Evolutionary conservation across 2,113 vertebrate genomes (phyloP).

Genomic region (Camelus dromedarius): DNA sequence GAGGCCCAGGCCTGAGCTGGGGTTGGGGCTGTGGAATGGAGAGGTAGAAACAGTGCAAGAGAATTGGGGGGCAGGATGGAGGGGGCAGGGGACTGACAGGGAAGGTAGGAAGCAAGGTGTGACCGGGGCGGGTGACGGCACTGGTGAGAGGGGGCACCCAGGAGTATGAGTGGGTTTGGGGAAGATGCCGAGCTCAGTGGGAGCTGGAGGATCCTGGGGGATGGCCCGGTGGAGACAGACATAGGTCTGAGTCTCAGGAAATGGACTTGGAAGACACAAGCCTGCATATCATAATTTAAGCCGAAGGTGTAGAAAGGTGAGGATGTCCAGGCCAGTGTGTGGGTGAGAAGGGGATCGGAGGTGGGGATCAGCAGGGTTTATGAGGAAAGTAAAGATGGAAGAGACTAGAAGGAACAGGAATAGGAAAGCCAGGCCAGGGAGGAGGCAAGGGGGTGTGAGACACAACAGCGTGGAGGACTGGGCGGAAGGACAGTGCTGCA

Average conservation of each 20-base stretch:
- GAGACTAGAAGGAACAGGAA: not conserved
- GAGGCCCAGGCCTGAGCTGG: not conserved
- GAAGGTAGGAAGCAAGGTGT: too few relatives aligned
- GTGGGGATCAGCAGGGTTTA: fast-evolving
- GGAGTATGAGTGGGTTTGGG: not conserved
- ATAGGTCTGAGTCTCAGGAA: not conserved
- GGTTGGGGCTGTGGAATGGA: not conserved
- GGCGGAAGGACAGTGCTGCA: not conserved
- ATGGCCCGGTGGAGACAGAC: not conserved
- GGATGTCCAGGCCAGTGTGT: not conserved
- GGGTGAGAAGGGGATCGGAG: not conserved
- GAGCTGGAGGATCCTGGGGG: not conserved
- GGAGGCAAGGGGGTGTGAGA: fast-evolving
- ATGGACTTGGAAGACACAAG: not conserved
- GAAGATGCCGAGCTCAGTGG: not conserved
- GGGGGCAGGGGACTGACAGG: fast-evolving
- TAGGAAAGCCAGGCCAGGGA: not conserved
- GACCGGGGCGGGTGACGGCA: not conserved
- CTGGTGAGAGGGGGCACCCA: not conserved
- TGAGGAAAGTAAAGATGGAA: not conserved
- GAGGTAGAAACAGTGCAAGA: not conserved
- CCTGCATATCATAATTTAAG: not conserved
- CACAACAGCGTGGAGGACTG: not conserved
- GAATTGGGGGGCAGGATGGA: not conserved
- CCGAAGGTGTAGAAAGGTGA: not conserved